Evolutionary conservation across 2,797 vertebrate genomes (phyloP), one percentile per base, ranked within the genome.

Genomic region (Parambassis ranga): DNA sequence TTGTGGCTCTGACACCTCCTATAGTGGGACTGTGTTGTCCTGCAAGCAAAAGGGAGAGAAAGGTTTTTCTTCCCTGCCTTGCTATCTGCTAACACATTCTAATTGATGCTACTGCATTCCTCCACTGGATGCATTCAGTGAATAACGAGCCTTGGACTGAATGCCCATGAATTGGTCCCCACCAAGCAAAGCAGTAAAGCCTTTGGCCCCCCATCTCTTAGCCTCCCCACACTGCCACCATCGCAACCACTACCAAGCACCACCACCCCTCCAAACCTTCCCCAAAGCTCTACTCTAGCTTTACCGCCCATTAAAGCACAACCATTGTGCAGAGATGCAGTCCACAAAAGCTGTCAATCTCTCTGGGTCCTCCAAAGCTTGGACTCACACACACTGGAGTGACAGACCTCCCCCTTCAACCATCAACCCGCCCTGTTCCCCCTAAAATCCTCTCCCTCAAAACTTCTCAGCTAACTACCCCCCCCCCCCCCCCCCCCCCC

Each of bases 261-360:
- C 94, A 78, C 82, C 82, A 80, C 84, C 84, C 78, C 84, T 79
- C 70, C 55, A 77, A 87, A 83, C 82, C 78, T 78, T 82, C 87
- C 84, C 89, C 83, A 91, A 91, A 91, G 84, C 88, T 84, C 85
- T 81, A 65, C 90, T 91, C 89, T 79, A 83, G 92, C 87, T 91
- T 92, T 92, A 94, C 94, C 94, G 94, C 96, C 95, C 96, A 90
- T 97, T 96, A 97, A 97, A 97, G 92, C 92, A 89, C 92, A 89
- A 94, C 95, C 94, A 96, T 97, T 95, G 95, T 97, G 94, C 91
- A 62, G 91, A 93, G 93, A 94, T 88, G 93, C 89, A 77, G 88
- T 88, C 94, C 94, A 99, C 96, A 98, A 98, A 99, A 97, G 95
- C 97, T 98, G 97, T 98, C 97, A 97, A 96, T 98, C 97, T 96